Evolutionary conservation across 2,797 vertebrate species (phyloP).

Genomic region (Micrastur ruficollis): DNA sequence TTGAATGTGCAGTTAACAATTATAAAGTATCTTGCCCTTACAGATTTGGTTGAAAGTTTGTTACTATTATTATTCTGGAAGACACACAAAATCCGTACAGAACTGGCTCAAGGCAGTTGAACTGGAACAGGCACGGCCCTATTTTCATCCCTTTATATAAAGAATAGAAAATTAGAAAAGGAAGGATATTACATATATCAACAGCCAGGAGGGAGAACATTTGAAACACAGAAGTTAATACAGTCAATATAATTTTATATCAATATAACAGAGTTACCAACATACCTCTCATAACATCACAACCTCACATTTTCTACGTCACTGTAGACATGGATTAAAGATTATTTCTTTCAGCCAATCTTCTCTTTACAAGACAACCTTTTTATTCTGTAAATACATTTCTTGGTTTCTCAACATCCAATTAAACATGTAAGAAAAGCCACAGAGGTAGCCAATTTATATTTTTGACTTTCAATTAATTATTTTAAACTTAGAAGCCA

Average conservation of each 20-base stretch:
- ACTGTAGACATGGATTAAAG: background rate
- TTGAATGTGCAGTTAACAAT: background rate
- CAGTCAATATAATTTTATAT: conserved; percentile 51
- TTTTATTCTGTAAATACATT: background rate
- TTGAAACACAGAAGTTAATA: conserved; percentile 44
- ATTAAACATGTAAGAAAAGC: background rate
- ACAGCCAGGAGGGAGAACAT: background rate
- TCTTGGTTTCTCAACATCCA: background rate
- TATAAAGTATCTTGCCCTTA: background rate
- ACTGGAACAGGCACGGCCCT: conserved; percentile 23
- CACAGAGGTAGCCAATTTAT: background rate
- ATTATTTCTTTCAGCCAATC: background rate
- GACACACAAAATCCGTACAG: background rate
- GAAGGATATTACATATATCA: conserved; percentile 43
- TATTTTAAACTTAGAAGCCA: background rate
- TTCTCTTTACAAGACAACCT: background rate
- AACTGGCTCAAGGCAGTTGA: conserved; percentile 13
- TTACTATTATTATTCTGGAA: background rate
- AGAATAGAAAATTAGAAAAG: conserved; percentile 55
- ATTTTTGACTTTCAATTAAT: background rate
- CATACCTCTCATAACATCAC: conserved; percentile 39
- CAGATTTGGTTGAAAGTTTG: background rate
- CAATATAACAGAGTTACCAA: conserved; percentile 46
- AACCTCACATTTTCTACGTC: background rate
- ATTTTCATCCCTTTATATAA: conserved; percentile 41